These are phyloP conservation scores for Characodon lateralis DNA, from an alignment of 2,797 vertebrate genomes.

Conservation along the genomic window DNA sequence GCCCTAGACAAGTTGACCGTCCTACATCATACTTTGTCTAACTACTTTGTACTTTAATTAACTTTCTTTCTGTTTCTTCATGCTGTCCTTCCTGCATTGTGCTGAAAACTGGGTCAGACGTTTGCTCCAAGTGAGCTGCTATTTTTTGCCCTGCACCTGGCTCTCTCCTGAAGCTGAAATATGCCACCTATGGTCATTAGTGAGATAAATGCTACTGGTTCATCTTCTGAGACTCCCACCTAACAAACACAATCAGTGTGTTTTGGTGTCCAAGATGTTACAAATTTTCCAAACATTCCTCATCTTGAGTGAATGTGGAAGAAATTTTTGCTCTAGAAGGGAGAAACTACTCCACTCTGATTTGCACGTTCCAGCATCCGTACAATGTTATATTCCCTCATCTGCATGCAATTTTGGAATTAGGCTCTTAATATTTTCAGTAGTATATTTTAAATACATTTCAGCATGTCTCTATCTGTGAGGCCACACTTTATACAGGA, in stretches of 20 bases:
- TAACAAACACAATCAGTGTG: slow-evolving; percentile 34
- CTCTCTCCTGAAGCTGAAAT: slow-evolving; percentile 66
- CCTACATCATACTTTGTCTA: slow-evolving; percentile 29
- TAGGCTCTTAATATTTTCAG: slow-evolving; percentile 16
- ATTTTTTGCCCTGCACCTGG: slow-evolving; percentile 77
- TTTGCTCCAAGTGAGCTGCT: slow-evolving; percentile 67
- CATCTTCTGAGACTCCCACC: slow-evolving; percentile 41
- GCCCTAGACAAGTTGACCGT: slow-evolving; percentile 28
- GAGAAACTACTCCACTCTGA: slow-evolving; percentile 17
- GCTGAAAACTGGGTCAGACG: slow-evolving; percentile 67
- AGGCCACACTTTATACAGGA: background rate
- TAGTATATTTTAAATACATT: background rate
- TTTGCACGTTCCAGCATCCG: slow-evolving; percentile 24
- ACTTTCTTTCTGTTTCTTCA: slow-evolving; percentile 42
- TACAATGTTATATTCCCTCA: slow-evolving; percentile 4
- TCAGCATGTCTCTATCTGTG: background rate
- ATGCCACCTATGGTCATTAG: slow-evolving; percentile 75
- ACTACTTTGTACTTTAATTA: slow-evolving; percentile 21
- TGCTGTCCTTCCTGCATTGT: slow-evolving; percentile 54
- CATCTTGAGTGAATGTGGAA: slow-evolving; percentile 18
- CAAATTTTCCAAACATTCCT: slow-evolving; percentile 14
- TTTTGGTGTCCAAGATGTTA: slow-evolving; percentile 13
- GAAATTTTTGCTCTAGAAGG: slow-evolving; percentile 23
- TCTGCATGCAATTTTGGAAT: slow-evolving; percentile 27
- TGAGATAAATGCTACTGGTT: slow-evolving; percentile 65